Percentiles rank a stretch among this genome's conserved stretches.
These are phyloP conservation scores for Propithecus perrieri DNA, from an alignment of 2,797 vertebrate species.

Conservation along the genomic window DNA sequence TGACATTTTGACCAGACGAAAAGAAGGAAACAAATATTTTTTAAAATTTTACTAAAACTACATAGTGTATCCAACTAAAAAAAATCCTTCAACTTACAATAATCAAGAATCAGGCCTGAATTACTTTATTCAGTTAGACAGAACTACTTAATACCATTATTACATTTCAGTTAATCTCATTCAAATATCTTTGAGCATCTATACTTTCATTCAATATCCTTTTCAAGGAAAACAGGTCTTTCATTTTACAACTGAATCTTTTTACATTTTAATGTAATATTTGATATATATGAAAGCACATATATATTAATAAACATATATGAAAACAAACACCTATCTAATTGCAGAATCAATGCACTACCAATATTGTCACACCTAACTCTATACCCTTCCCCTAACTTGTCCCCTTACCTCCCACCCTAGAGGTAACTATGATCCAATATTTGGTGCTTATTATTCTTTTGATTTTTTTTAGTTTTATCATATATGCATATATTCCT, in stretches of 20 bases:
- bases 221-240: constrained; percentile 6
- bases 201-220: background rate
- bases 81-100: background rate
- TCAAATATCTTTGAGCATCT: background rate
- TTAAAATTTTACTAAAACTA: background rate
- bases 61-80: background rate
- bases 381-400: too few species aligned
- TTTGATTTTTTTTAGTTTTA: background rate
- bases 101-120: constrained; percentile 3
- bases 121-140: background rate
- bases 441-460: background rate
- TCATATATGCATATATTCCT: background rate
- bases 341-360: background rate
- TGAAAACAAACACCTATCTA: background rate
- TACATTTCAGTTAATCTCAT: constrained; percentile 4
- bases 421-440: background rate
- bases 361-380: too few species aligned
- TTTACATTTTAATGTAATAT: background rate
- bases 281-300: background rate
- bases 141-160: background rate
- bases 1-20: constrained; percentile 34
- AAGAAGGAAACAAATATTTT: background rate
- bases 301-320: background rate
- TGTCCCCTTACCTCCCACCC: background rate
- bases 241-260: constrained; percentile 8